Evolutionary conservation across 1,140 invertebrate species (phyloP), one percentile per base, ranked within the genome.

Genomic region (Leptinotarsa texana): DNA sequence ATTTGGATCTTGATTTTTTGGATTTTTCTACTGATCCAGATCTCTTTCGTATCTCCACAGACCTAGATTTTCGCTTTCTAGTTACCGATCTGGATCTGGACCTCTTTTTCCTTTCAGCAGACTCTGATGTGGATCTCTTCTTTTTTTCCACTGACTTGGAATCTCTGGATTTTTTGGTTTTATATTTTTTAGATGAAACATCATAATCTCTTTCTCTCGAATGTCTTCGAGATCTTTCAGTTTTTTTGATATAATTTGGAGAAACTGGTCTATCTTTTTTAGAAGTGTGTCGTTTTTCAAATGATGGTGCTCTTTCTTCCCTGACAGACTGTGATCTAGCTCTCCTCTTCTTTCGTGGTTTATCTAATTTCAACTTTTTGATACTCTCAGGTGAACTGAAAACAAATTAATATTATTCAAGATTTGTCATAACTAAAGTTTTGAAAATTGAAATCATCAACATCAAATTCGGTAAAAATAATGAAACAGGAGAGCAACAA

Each of bases 311-410:
- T 62, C 21, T 72, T 48, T 62, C 63, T 63, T 71, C 65, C 68
- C 21, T 75, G 47, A 77, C 76, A 21, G 51, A 57, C 2, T 70
- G 76, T 73, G 76, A 75, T 74, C 75, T 51, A 63, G 78, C 47
- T 75, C 51, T 57, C n/a, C 74, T 77, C 33, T 63, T 47, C 57
- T 78, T 75, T 68, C 57, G 77, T 13, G 48, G 57, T 47, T 77
- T 73, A 49, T 71, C 74, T 17, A 63, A 6, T 57, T 74, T 80
- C 80, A 24, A 78, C 74, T 62, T 74, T 49, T 73, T 78, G 69
- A 74, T 72, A 72, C 27, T 49, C 51, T 80, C 81, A 48, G 81
- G 79, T 21, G 81, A 82, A 72, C 81, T 82, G 72, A 63, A 79
- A 74, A 62, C n/a, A 62, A 63, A 63, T 63, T 63, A 18, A 15